Evolutionary conservation across 2,113 vertebrate genomes (phyloP), one percentile per base, ranked within the genome.

Genomic region (Microcebus murinus): DNA sequence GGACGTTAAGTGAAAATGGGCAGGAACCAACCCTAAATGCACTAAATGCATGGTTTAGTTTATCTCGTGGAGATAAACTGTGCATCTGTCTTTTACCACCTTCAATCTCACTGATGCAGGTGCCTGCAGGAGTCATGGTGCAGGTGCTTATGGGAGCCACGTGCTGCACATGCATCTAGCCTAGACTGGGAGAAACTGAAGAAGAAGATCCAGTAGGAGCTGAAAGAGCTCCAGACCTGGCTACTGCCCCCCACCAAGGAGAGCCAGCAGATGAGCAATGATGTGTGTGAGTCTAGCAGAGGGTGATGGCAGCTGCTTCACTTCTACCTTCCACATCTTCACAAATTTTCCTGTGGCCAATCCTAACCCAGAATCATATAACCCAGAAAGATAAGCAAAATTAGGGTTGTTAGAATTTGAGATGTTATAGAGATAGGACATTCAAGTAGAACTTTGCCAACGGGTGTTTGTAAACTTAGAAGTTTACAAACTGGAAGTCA

Each of bases 361-460:
- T 68, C 39, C n/a, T 76, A 87, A 91, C 39, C 52, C 27, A 45
- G 74, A 81, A 74, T 39, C 76, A 31, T 52, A 87, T 45, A 36
- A 36, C 36, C 36, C n/a, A 68, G 15, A 61, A 76, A 82, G 36
- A 76, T 31, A 71, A 61, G 42, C 36, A 81, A 67, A 31, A 20
- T 50, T 39, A 39, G 34, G 63, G 31, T 48, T 68, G 42, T 81
- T 70, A 48, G 73, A 85, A 76, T 93, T 63, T 71, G 42, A 90
- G 79, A 90, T 36, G 8, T 39, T 65, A 73, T 29, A 71, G 48
- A 88, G 57, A 83, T 25, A 96, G 81, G 52, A 86, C 27, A 73
- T 81, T 86, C 65, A 59, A 50, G 20, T 55, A 27, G 59, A 96
- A 91, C 39, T 91, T 87, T 81, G n/a, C 57, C 81, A 45, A 81